Conservation (phyloP, 2,888 invertebrate genomes). For the Nemoura dubitans region DNA sequence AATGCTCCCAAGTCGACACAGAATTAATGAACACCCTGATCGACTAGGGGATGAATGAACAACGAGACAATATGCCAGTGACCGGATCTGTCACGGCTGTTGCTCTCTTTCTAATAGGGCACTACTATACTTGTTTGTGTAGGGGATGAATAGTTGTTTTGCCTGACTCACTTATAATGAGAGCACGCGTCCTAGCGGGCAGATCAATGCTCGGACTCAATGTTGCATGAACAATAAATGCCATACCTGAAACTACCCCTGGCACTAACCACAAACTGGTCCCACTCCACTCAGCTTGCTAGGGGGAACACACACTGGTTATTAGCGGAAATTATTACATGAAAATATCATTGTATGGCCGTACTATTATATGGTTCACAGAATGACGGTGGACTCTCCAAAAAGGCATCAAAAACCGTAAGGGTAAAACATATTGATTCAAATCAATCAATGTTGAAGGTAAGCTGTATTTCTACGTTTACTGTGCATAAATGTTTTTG, state of each 20-base stretch:
- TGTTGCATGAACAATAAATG: conserved; percentile 17
- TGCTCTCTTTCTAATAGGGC: conserved; percentile 31
- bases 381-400: too few species aligned
- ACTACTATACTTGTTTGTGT: neutral
- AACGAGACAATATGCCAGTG: conserved; percentile 17
- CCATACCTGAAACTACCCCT: conserved; percentile 17
- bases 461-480: too few species aligned
- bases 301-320: neutral
- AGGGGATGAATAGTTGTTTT: conserved; percentile 27
- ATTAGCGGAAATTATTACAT: neutral
- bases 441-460: too few species aligned
- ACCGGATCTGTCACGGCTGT: conserved; percentile 31
- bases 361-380: neutral
- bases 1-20: neutral
- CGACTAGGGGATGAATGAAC: neutral
- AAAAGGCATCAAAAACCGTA: too few species aligned
- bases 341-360: neutral
- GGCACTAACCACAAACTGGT: neutral
- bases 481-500: too few species aligned
- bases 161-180: conserved; percentile 2
- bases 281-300: neutral
- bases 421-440: too few species aligned
- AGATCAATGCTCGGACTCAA: neutral
- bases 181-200: neutral
- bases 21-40: conserved; percentile 7